Base-by-base conservation (phyloP, 2,797 vertebrate species). In the Microctenopoma steveboyesi region DNA sequence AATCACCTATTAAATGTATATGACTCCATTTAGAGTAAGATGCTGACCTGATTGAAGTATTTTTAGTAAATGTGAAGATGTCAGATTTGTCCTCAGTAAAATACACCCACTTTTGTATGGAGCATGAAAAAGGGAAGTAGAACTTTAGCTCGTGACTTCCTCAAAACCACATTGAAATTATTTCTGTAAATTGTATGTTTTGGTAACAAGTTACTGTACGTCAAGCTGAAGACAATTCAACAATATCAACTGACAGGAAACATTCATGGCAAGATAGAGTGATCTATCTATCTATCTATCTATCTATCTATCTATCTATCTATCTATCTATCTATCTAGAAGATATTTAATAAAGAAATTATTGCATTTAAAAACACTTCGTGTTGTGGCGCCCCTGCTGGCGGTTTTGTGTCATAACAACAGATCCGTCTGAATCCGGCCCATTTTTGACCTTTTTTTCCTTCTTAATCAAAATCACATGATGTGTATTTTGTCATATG, bases 401-500 rank as follows among this genome's bases (percentile, higher is more conserved):
- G 79, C 46, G n/a, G 51, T 1, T 18, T 25, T 0, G 1, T 16
- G 79, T 54, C 74, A 79, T 46, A 40, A 28, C 85, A 76, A 4
- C 4, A 40, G 49, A 0, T 64, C 14, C 8, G 59, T 4, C 66
- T 59, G 46, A 51, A 70, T 79, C 57, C 63, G 39, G 53, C 72
- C 59, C 46, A n/a, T 55, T 80, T 61, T 39, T n/a, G 66, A 71
- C 52, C 10, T 18, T 15, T 64, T 81, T 79, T 81, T 14, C 53
- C 18, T 60, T 46, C 51, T 64, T 70, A 87, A 90, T 85, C 78
- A 75, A 66, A 92, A 90, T 94, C 94, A 94, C 93, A 92, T 94
- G 93, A 92, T 89, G 72, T 61, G 46, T 66, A 63, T 85, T 84
- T 88, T 88, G 93, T 93, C 93, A 93, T 88, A 89, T 93, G 93